These are phyloP conservation scores for Mesoclemmys tuberculata DNA, from an alignment of 2,113 vertebrate genomes.

Conservation along the genomic window DNA sequence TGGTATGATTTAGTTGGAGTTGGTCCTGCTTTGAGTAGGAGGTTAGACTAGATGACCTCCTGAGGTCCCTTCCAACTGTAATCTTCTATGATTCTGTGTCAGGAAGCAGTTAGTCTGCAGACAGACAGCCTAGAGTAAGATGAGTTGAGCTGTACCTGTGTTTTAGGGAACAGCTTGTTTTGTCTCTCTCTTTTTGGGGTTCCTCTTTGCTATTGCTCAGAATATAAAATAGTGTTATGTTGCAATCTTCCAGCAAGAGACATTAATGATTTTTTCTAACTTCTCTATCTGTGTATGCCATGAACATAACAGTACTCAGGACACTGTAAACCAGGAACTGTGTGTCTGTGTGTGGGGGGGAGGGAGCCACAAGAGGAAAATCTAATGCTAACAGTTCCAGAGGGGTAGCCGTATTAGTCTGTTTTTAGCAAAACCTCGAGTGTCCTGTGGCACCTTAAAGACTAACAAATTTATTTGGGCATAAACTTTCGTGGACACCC, in stretches of 20 bases:
- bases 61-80: too few relatives aligned
- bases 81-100: neutral
- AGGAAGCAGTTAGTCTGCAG: neutral
- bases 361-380: neutral
- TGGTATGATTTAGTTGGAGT: too few relatives aligned
- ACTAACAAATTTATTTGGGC: too few relatives aligned
- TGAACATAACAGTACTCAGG: neutral
- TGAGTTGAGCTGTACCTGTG: neutral
- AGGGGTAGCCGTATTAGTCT: too few relatives aligned
- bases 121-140: neutral
- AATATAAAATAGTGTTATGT: neutral
- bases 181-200: neutral
- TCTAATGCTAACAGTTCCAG: neutral
- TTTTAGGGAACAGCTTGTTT: neutral
- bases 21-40: too few relatives aligned
- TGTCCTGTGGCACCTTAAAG: too few relatives aligned
- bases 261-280: too few relatives aligned
- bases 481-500: too few relatives aligned
- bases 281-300: neutral
- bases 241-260: neutral
- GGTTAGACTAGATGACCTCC: too few relatives aligned
- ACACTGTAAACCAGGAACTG: neutral
- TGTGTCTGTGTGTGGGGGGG: rapidly evolving
- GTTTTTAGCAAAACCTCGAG: too few relatives aligned
- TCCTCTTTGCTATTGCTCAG: neutral